Evolutionary conservation across 2,888 invertebrate species (phyloP), one percentile per base, ranked within the genome.

Genomic region (Pyrgus malvae): DNA sequence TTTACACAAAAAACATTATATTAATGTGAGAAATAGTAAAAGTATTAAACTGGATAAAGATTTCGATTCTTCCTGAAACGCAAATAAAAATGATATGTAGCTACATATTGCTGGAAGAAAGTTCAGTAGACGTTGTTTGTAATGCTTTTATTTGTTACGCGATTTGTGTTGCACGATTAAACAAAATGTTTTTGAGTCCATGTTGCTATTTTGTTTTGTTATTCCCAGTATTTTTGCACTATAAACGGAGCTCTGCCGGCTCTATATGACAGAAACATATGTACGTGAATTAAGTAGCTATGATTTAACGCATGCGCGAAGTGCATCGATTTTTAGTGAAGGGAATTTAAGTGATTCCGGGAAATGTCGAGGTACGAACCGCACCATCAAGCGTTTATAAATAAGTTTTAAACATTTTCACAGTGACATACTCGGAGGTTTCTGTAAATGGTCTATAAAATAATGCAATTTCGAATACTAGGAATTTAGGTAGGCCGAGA

Each of bases 281-380:
- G 49, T 59, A 25, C 58, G 33, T 57, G 53, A 56, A 54, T 59
- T 65, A 63, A 58, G 61, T 58, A 64, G 29, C 6, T 60, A 60
- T 29, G 37, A 60, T n/a, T n/a, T 48, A 48, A 68, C 86, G 86
- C 84, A 84, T 82, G 87, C 86, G 85, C 66, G 74, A 16, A 60
- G 9, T 29, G 29, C 76, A 87, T 88, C 76, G 87, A 88, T 88
- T 87, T 83, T 83, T 75, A 83, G 77, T 71, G 78, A 69, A 64
- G 75, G 64, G 65, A 64, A 31, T n/a, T n/a, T n/a, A 31, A 14
- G 2, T 9, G 9, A 48, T 55, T 35, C n/a, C n/a, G n/a, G n/a
- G n/a, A n/a, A n/a, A n/a, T n/a, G n/a, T n/a, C n/a, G n/a, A n/a
- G n/a, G n/a, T n/a, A n/a, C n/a, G n/a, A n/a, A n/a, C n/a, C n/a